Evolutionary conservation across 2,888 invertebrate species (phyloP).

Genomic region (Onthophagus sagittarius): DNA sequence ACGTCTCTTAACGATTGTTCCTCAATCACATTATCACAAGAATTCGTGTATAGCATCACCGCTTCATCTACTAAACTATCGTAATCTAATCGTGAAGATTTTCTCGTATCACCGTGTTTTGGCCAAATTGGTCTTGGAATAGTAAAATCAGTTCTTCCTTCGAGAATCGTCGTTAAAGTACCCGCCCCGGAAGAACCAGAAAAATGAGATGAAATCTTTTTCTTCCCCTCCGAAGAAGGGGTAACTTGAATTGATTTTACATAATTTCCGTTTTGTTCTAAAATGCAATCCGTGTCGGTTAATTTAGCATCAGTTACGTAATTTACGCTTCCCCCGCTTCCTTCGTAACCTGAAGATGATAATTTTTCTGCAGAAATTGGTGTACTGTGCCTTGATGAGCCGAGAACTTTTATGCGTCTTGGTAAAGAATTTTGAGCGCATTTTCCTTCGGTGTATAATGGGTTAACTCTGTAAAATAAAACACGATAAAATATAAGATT

Average conservation of each 20-base stretch:
- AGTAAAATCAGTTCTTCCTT: constrained; percentile 47
- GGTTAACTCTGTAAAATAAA: constrained; percentile 44
- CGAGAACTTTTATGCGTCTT: constrained; percentile 20
- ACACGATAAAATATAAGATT: background rate
- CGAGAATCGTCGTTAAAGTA: constrained; percentile 49
- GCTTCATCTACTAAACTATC: constrained; percentile 47
- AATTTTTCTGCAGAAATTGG: constrained; percentile 40
- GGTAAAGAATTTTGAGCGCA: constrained; percentile 11
- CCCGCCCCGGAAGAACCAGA: constrained; percentile 38
- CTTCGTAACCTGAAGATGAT: constrained; percentile 46
- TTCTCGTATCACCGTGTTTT: constrained; percentile 21
- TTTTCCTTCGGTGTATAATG: constrained; percentile 42
- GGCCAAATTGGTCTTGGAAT: constrained; percentile 50
- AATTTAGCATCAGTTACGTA: constrained; percentile 37
- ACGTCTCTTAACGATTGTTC: constrained; percentile 43
- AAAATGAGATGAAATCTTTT: constrained; percentile 36
- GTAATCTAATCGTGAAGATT: constrained; percentile 32
- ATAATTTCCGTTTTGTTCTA: constrained; percentile 46
- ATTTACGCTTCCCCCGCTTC: constrained; percentile 38
- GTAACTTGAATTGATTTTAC: constrained; percentile 45
- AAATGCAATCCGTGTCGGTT: constrained; percentile 39
- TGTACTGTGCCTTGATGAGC: constrained; percentile 27
- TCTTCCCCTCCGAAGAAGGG: constrained; percentile 33
- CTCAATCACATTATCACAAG: constrained; percentile 36
- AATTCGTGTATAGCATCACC: constrained; percentile 44